These are phyloP conservation scores for Chitala chitala DNA, from an alignment of 2,113 vertebrate species.

Conservation along the genomic window DNA sequence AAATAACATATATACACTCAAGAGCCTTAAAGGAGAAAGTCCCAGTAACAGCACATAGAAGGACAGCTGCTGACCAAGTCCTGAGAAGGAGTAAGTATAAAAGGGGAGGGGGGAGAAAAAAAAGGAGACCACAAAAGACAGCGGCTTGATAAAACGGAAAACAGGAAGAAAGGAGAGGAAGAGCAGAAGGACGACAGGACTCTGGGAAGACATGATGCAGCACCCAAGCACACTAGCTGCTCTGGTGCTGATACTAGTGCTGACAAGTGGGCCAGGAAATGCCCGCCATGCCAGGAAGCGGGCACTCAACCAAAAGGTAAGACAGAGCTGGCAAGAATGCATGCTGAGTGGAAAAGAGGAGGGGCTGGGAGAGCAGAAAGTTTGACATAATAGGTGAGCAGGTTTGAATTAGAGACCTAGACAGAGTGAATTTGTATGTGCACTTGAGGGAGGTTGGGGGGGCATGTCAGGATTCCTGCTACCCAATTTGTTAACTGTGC, in stretches of 20 bases:
- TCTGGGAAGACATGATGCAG: no score
- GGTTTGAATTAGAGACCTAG: neutral
- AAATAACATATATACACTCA: neutral
- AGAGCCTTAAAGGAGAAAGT: neutral
- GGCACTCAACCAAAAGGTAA: conserved; percentile 65
- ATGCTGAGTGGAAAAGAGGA: neutral
- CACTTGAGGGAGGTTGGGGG: neutral
- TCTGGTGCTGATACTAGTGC: conserved; percentile 48
- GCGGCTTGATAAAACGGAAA: neutral
- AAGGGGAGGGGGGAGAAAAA: conserved; percentile 17
- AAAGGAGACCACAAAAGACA: conserved; percentile 6
- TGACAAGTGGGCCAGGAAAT: conserved; percentile 48
- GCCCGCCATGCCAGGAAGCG: conserved; percentile 58
- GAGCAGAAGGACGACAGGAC: conserved; percentile 17
- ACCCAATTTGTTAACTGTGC: conserved; percentile 45
- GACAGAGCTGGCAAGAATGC: conserved; percentile 21
- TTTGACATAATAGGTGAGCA: no score
- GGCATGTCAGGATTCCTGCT: neutral
- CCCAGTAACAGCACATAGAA: neutral
- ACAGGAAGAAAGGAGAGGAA: conserved; percentile 3
- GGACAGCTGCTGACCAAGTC: neutral
- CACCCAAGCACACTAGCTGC: conserved; percentile 15
- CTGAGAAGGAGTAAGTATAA: neutral
- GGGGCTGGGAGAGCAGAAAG: no score
- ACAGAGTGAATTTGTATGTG: neutral